phyloP scores from a whole-genome alignment of 1,140 invertebrate species.

The Cecropterus lyciades region DNA sequence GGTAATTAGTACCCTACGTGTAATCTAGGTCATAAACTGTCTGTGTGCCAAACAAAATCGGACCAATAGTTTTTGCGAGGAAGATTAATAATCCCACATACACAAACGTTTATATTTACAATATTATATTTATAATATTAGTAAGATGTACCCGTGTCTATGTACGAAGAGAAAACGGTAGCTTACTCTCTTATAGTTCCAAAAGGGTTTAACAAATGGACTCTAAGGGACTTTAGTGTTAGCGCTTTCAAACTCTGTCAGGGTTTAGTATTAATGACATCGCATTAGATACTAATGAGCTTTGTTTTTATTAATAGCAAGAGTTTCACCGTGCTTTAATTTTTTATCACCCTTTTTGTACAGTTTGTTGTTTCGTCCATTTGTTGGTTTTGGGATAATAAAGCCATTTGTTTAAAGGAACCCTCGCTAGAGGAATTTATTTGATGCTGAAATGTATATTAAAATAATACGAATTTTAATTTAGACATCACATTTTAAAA shows the following conservation, averaged over 20 bases:
- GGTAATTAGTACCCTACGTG: too few relatives aligned
- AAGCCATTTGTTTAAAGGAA: constrained; percentile 31
- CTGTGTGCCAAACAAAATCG: too few relatives aligned
- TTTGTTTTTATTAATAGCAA: constrained; percentile 34
- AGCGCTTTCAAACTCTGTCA: constrained; percentile 23
- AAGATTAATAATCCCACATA: too few relatives aligned
- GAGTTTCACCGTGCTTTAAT: constrained; percentile 30
- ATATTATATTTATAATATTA: too few relatives aligned
- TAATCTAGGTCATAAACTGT: too few relatives aligned
- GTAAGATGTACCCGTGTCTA: too few relatives aligned
- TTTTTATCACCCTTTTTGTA: constrained; percentile 33
- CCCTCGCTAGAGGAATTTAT: constrained; percentile 1
- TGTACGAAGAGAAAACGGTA: too few relatives aligned
- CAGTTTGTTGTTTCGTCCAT: constrained; percentile 33
- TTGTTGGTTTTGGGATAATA: constrained; percentile 36
- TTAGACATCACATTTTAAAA: not conserved
- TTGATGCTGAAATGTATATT: constrained; percentile 16
- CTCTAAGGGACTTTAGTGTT: constrained; percentile 22
- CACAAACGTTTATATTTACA: too few relatives aligned
- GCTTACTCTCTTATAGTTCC: not conserved
- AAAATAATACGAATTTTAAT: constrained; percentile 12
- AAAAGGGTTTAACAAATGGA: constrained; percentile 15
- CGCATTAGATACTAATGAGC: constrained; percentile 30
- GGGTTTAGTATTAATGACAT: constrained; percentile 28
- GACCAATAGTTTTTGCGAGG: too few relatives aligned